phyloP scores from a whole-genome alignment of 2,888 invertebrate genomes.

The Perizoma flavofasciatum region DNA sequence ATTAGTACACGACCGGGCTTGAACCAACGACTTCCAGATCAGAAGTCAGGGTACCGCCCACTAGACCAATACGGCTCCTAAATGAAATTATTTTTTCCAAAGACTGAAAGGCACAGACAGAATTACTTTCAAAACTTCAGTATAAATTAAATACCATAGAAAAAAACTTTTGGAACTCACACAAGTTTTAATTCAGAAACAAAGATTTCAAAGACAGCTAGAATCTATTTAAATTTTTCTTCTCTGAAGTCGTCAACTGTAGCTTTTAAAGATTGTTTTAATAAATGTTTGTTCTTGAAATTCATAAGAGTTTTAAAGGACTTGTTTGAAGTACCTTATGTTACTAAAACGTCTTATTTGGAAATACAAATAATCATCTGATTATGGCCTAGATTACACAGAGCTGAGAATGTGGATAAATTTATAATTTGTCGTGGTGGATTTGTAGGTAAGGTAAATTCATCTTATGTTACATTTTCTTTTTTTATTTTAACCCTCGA shows the following conservation, averaged over 20 bases:
- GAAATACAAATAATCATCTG: not conserved
- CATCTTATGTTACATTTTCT: too few relatives aligned
- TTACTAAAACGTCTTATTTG: not conserved
- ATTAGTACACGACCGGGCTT: too few relatives aligned
- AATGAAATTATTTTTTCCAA: conserved; percentile 2
- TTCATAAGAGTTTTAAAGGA: not conserved
- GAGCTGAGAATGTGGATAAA: too few relatives aligned
- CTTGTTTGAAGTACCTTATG: not conserved
- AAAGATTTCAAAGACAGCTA: conserved; percentile 21
- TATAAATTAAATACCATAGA: conserved; percentile 3
- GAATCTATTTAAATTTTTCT: conserved; percentile 23
- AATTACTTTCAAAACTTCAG: conserved; percentile 6
- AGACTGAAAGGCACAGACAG: conserved; percentile 4
- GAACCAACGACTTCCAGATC: too few relatives aligned
- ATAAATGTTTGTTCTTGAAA: conserved; percentile 10
- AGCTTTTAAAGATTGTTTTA: conserved; percentile 7
- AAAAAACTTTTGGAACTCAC: conserved; percentile 19
- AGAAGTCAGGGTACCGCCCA: too few relatives aligned
- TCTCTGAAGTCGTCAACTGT: conserved; percentile 6
- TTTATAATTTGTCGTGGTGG: too few relatives aligned
- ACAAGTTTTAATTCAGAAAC: conserved; percentile 22
- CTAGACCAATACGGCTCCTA: too few relatives aligned
- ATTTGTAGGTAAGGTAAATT: too few relatives aligned
- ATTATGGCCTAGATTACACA: too few relatives aligned
- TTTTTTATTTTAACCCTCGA: too few relatives aligned